Conservation (phyloP, 2,888 invertebrate genomes). For the Chymomyza fuscimana region DNA sequence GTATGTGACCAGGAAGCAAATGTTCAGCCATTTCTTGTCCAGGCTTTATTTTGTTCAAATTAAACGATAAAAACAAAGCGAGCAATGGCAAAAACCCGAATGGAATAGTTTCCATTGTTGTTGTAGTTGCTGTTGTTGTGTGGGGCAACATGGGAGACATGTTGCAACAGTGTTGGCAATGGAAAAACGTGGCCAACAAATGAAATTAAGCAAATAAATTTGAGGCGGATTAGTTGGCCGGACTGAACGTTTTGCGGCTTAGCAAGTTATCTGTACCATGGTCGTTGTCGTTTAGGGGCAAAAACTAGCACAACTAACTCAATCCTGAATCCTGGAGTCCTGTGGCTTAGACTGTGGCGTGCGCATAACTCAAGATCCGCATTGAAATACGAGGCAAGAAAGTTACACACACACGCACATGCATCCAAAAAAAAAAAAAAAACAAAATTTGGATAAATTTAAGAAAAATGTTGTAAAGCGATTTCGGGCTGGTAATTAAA, state of each 20-base stretch:
- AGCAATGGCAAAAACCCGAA: conserved; percentile 2
- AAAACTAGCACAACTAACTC: neutral
- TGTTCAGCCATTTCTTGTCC: conserved; percentile 9
- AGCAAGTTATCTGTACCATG: conserved; percentile 58
- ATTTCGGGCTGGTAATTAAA: neutral
- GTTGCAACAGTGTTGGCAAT: neutral
- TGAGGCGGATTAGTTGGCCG: conserved; percentile 59
- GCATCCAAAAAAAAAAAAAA: neutral
- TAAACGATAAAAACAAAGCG: conserved; percentile 20
- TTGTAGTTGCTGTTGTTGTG: conserved; percentile 2
- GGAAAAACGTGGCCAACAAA: conserved; percentile 51
- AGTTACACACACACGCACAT: conserved; percentile 41
- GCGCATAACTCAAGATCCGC: conserved; percentile 26
- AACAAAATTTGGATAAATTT: no score
- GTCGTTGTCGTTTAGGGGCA: conserved; percentile 30
- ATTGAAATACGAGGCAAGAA: conserved; percentile 34
- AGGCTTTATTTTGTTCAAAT: conserved; percentile 20
- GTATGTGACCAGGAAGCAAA: conserved; percentile 14
- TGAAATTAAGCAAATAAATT: conserved; percentile 74
- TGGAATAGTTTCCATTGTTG: neutral
- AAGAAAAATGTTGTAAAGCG: neutral
- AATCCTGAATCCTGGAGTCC: neutral
- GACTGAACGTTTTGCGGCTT: conserved; percentile 60
- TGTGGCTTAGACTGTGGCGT: conserved; percentile 17
- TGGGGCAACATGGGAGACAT: neutral